phyloP scores from a whole-genome alignment of 2,797 vertebrate genomes.

The Cheracebus regulus region DNA sequence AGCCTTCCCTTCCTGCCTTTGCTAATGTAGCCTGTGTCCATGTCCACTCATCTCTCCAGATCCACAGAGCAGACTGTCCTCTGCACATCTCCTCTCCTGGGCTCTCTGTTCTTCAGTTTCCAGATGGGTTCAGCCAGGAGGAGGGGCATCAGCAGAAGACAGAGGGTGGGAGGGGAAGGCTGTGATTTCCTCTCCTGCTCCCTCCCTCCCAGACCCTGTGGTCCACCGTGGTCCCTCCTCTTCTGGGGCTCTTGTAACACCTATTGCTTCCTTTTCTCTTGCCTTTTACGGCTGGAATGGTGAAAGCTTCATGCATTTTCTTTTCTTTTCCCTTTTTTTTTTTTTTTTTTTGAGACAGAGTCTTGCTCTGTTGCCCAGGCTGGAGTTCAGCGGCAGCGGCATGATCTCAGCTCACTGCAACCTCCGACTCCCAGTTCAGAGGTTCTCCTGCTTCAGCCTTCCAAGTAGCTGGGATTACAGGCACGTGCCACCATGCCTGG shows the following conservation, averaged over 20 bases:
- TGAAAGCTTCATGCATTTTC: not conserved
- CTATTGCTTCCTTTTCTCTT: not conserved
- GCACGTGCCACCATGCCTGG: rapidly evolving
- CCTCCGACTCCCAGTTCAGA: not conserved
- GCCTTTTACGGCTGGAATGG: not conserved
- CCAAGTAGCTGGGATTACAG: not conserved
- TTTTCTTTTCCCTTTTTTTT: not conserved
- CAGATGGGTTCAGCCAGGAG: not conserved
- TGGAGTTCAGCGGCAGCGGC: not conserved
- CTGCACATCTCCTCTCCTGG: not conserved
- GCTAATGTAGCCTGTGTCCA: not conserved
- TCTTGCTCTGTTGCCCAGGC: not conserved
- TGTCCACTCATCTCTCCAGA: not conserved
- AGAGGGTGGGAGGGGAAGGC: not conserved
- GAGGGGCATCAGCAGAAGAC: not conserved
- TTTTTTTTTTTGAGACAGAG: too few species aligned
- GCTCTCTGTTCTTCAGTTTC: not conserved
- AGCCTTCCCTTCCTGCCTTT: not conserved
- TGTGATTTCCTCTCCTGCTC: not conserved
- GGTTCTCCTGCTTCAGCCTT: not conserved
- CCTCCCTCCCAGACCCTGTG: not conserved
- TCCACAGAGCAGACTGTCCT: not conserved
- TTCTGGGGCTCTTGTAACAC: not conserved
- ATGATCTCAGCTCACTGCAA: not conserved
- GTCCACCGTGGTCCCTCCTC: not conserved